These are phyloP conservation scores for Aricia agestis DNA, from an alignment of 1,140 invertebrate genomes.

Conservation along the genomic window DNA sequence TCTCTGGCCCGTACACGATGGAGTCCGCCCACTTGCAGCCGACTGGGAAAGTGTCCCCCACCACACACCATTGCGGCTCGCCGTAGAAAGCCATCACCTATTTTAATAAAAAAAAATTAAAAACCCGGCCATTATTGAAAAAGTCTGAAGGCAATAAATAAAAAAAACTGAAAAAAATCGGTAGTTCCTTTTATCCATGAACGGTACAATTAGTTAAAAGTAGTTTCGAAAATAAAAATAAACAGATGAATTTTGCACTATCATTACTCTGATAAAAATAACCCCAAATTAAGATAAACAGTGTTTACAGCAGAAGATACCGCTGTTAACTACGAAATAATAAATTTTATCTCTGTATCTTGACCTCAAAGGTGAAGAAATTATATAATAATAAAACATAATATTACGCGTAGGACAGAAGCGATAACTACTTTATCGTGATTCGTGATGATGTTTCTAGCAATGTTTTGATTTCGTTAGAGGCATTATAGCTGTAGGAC, in stretches of 20 bases:
- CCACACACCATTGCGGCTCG: slow-evolving; percentile 96
- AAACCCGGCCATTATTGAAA: too few species aligned
- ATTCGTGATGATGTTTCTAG: too few species aligned
- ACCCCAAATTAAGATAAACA: slow-evolving; percentile 5
- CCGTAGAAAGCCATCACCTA: slow-evolving; percentile 95
- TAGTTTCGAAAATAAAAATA: neutral
- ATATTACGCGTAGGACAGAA: neutral
- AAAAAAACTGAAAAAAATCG: too few species aligned
- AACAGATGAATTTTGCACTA: neutral
- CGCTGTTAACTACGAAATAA: neutral
- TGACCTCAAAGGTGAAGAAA: slow-evolving; percentile 5
- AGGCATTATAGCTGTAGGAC: too few species aligned
- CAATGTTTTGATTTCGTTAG: too few species aligned
- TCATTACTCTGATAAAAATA: neutral
- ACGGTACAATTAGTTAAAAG: neutral
- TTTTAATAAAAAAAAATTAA: neutral
- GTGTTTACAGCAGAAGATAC: neutral
- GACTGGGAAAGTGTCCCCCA: slow-evolving; percentile 97
- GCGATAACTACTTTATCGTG: neutral
- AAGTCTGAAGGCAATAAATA: too few species aligned
- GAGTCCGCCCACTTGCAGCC: slow-evolving; percentile 90
- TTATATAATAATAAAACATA: slow-evolving; percentile 1
- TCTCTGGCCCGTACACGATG: slow-evolving; percentile 93
- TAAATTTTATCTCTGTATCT: neutral
- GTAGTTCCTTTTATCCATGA: too few species aligned